Conservation (phyloP, 2,888 invertebrate genomes). For the Cheilosia urbana region DNA sequence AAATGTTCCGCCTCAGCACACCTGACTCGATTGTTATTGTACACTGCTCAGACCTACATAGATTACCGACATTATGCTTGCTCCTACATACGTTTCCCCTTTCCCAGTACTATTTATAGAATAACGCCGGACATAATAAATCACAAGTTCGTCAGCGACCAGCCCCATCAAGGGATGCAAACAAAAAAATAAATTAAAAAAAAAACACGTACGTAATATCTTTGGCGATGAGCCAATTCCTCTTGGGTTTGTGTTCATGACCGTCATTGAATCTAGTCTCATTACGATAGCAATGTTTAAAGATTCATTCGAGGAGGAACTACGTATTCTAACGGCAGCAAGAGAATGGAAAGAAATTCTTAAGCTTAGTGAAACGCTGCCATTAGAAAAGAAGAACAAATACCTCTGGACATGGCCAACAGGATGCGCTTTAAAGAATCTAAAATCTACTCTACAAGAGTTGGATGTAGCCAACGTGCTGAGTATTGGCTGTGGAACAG, state of each 20-base stretch:
- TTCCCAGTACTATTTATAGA: constrained; percentile 36
- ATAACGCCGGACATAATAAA: constrained; percentile 20
- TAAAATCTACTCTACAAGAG: constrained; percentile 84
- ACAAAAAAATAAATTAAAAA: neutral
- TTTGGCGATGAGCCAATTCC: constrained; percentile 49
- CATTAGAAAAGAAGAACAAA: constrained; percentile 83
- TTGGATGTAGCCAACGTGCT: constrained; percentile 85
- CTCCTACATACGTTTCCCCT: neutral
- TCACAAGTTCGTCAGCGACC: constrained; percentile 12
- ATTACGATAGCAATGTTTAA: constrained; percentile 48
- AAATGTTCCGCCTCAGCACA: neutral
- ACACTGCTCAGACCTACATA: neutral
- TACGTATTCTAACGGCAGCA: constrained; percentile 49
- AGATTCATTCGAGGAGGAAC: constrained; percentile 63
- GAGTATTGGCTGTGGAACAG: constrained; percentile 92
- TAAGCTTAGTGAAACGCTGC: constrained; percentile 77
- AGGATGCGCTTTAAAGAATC: constrained; percentile 86
- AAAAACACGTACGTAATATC: constrained; percentile 38
- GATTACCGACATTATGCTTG: neutral
- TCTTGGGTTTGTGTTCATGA: constrained; percentile 15
- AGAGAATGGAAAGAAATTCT: constrained; percentile 84
- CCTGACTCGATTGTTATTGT: neutral
- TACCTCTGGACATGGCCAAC: constrained; percentile 91
- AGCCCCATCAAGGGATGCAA: constrained; percentile 27
- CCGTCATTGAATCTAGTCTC: constrained; percentile 8